Base-by-base conservation (phyloP, 92 coral and sea anemone genomes). In the Siderastrea radians region DNA sequence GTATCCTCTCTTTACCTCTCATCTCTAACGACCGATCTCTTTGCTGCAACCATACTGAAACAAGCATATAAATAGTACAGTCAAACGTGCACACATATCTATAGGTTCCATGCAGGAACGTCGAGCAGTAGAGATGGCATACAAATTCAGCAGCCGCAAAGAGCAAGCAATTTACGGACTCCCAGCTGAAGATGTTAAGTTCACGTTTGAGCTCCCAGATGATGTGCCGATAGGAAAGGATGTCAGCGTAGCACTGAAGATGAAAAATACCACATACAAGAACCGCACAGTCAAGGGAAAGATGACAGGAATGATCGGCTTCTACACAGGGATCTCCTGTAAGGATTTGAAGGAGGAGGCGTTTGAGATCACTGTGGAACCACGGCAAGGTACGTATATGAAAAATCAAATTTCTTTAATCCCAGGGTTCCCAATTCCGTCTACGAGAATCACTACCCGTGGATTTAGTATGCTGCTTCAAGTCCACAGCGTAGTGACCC, bases 21-120 rank as follows among this genome's bases (percentile, higher is more conserved):
- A 26, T 26, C 38, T 0, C 38, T 26, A 26, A 26, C 38, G 38
- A 26, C 38, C 38, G 38, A 26, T 26, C 38, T 26, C 38, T 26
- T 26, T 26, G 38, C 38, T 26, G 12, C 12, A 55, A 8, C 12
- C 8, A 55, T 7, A 46, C 3, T 12, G 43, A 43, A 46, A 7
- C 9, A 44, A 10, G 47, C 47, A 66, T 1, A 8, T 2, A 66
- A 66, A 44, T 38, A 5, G 17, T 48, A 38, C 3, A 44, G 17
- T 12, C 48, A 43, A 2, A 38, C 5, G 6, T 14, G 2, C 4
- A 47, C 5, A 72, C 6, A 55, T 38, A 14, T 11, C 80, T 43
- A 4, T 68, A 93, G 96, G 94, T 9, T 86, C 93, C 49, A 44
- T 78, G 0, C 90, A 74, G 48, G 96, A 93, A 72, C 92, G 96